These are phyloP conservation scores for Mesodorylaimus sp. DNA, from an alignment of 2,888 invertebrate genomes.

Conservation along the genomic window DNA sequence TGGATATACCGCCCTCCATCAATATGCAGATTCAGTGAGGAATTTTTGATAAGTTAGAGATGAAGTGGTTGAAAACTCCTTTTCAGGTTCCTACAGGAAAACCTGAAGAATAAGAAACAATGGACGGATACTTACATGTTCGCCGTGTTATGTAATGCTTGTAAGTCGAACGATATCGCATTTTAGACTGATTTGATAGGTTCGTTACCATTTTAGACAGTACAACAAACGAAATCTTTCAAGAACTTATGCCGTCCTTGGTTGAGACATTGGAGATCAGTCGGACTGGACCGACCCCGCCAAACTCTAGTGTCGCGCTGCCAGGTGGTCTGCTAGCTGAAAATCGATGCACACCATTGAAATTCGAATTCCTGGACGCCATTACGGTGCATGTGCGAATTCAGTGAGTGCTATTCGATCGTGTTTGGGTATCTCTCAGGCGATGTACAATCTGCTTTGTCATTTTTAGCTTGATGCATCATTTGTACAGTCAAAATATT, in stretches of 20 bases:
- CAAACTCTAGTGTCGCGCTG: not conserved
- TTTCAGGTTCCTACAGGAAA: conserved; percentile 60
- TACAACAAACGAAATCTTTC: conserved; percentile 4
- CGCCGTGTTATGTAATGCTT: conserved; percentile 79
- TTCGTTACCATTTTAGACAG: conserved; percentile 3
- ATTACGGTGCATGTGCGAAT: conserved; percentile 8
- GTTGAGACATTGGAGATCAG: not conserved
- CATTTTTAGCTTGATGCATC: not conserved
- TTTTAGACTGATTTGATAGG: not conserved
- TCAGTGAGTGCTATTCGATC: not conserved
- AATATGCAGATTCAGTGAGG: conserved; percentile 60
- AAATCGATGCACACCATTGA: conserved; percentile 1
- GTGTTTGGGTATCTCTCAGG: not conserved
- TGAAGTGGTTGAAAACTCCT: not conserved
- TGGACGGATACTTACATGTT: conserved; percentile 57
- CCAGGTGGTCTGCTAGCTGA: conserved; percentile 3
- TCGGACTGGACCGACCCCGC: not conserved
- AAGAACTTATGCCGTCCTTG: conserved; percentile 5
- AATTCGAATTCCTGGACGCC: conserved; percentile 7
- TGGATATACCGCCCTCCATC: conserved; percentile 51
- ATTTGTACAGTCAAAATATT: not conserved
- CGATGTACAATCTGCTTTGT: not conserved
- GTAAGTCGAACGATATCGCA: conserved; percentile 23
- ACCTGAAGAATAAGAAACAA: conserved; percentile 24
- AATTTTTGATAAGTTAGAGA: conserved; percentile 13